These are phyloP conservation scores for Indicator indicator DNA, from an alignment of 2,113 vertebrate genomes.

Conservation along the genomic window DNA sequence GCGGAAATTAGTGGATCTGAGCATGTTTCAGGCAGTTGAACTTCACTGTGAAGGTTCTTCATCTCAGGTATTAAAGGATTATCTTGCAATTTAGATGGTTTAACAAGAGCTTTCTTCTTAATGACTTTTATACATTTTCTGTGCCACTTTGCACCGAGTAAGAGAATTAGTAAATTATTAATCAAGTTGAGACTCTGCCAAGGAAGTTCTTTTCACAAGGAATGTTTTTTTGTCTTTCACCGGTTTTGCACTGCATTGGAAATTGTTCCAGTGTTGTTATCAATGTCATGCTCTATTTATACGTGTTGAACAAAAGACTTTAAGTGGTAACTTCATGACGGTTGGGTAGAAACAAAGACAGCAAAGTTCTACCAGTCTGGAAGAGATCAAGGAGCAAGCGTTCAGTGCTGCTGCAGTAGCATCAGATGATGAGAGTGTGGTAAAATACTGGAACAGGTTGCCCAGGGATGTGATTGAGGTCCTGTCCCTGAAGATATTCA, in stretches of 20 bases:
- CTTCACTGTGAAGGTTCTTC: not conserved
- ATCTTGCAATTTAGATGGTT: slow-evolving; percentile 16
- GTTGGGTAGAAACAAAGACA: not conserved
- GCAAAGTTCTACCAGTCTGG: not conserved
- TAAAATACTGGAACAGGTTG: no score
- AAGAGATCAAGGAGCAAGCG: not conserved
- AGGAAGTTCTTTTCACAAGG: not conserved
- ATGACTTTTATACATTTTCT: not conserved
- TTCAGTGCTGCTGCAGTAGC: fast-evolving
- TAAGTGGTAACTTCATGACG: not conserved
- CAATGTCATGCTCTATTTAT: not conserved
- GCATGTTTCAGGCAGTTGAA: not conserved
- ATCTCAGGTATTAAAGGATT: slow-evolving; percentile 37
- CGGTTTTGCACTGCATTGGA: not conserved
- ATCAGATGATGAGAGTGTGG: not conserved
- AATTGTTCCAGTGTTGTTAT: not conserved
- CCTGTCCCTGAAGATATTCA: no score
- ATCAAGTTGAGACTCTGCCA: not conserved
- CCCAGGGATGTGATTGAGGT: no score
- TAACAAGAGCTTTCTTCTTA: not conserved
- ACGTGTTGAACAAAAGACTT: not conserved
- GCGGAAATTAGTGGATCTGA: not conserved
- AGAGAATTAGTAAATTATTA: not conserved
- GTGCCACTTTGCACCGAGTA: not conserved
- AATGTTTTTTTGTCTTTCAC: not conserved